phyloP scores from a whole-genome alignment of 1,140 invertebrate genomes.

The Sycophaga agraensis region DNA sequence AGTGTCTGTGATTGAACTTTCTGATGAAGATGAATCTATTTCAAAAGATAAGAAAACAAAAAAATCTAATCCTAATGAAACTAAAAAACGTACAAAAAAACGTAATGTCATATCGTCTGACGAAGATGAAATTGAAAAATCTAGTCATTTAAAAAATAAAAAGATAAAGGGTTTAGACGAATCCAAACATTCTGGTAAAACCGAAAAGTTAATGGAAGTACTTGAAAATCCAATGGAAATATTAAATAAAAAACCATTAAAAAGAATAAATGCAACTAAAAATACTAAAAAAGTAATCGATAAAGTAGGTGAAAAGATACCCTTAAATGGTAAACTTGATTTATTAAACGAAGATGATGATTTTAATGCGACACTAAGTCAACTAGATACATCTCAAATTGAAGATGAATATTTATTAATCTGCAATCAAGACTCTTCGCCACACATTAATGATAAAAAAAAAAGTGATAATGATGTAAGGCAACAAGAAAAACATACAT shows the following conservation, averaged over 20 bases:
- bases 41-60: conserved; percentile 22
- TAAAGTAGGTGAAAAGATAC: conserved; percentile 21
- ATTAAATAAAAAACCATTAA: conserved; percentile 53
- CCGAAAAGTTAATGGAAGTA: conserved; percentile 20
- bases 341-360: conserved; percentile 66
- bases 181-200: conserved; percentile 13
- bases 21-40: conserved; percentile 39
- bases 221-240: conserved; percentile 29
- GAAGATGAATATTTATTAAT: conserved; percentile 34
- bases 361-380: conserved; percentile 66
- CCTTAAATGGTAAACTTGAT: conserved; percentile 45
- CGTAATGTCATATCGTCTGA: conserved; percentile 40
- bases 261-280: conserved; percentile 40
- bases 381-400: conserved; percentile 58
- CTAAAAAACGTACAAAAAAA: conserved; percentile 32
- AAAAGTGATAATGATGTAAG: background rate
- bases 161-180: conserved; percentile 32
- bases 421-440: conserved; percentile 5
- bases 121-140: conserved; percentile 36
- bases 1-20: conserved; percentile 34
- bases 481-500: background rate
- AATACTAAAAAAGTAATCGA: conserved; percentile 30
- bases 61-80: conserved; percentile 21
- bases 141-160: conserved; percentile 15
- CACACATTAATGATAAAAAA: background rate